Base-by-base conservation (phyloP, 2,797 vertebrate genomes). In the Peromyscus nudipes region DNA sequence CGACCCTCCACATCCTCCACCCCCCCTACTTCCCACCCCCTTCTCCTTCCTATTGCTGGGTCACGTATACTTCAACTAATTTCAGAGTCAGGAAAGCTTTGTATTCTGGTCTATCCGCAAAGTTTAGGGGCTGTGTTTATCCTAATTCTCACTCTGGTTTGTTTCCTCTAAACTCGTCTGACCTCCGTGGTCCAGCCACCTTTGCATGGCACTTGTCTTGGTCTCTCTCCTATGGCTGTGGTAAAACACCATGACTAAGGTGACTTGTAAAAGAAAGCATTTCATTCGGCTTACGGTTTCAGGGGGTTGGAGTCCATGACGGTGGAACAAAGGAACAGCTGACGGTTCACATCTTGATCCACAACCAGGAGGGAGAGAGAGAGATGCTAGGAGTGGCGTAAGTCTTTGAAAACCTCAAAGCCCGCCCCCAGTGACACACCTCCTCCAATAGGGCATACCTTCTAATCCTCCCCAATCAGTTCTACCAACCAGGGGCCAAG, bases 81-180 rank as follows among this genome's bases (percentile, higher is more conserved):
- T 93, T 93, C 80, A 85, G 52, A 73, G 31, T 43, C 25, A 27
- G 1, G n/a, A 27, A 92, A 52, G 29, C 1, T 95, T 93, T 96
- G 91, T 21, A 31, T 94, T 86, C 31, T 89, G 62, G 49, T 4
- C 34, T 91, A 60, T 75, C 21, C 40, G 25, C 52, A 69, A 84
- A 81, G 31, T 94, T 92, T 94, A 2, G 11, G 27, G 10, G 8
- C 34, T 31, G 29, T 88, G 31, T 94, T 91, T 83, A 94, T 82
- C 57, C 73, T 93, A 46, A 62, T 83, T 93, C 79, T 91, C 88
- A 69, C 84, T 88, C 4, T 46, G 13, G 27, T 4, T 69, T 95
- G 40, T 89, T 64, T 96, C 12, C 27, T 96, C 95, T 77, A 92
- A 89, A 76, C 31, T 14, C 46, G 81, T 49, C 91, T 65, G 31